A percentile compares a stretch with the other conserved stretches of the same genome.
These are phyloP conservation scores for Chelonia mydas DNA, from an alignment of 2,797 vertebrate species.

Conservation along the genomic window DNA sequence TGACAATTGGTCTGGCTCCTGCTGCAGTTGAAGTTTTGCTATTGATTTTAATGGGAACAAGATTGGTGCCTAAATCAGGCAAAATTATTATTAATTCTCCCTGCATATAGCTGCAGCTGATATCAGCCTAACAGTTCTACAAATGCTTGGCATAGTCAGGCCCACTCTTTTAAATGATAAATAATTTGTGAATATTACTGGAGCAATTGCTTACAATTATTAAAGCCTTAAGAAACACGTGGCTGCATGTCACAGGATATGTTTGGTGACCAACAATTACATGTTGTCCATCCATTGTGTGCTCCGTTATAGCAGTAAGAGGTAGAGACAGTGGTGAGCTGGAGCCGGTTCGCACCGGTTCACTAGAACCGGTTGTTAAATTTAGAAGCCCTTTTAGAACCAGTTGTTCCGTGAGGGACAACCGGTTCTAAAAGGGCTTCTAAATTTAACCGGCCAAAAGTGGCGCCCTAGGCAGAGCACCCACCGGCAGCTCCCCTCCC, in stretches of 20 bases:
- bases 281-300: not conserved
- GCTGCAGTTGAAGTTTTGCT: not conserved
- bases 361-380: too few relatives aligned
- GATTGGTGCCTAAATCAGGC: not conserved
- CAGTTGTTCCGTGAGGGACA: too few relatives aligned
- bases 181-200: not conserved
- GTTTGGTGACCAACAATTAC: not conserved
- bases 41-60: not conserved
- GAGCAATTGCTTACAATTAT: not conserved
- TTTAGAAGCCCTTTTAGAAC: too few relatives aligned
- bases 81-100: not conserved
- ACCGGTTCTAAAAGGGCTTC: too few relatives aligned
- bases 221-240: not conserved
- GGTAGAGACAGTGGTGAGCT: not conserved
- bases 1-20: not conserved
- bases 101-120: not conserved
- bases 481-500: too few relatives aligned
- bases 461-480: too few relatives aligned
- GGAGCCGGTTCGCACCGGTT: too few relatives aligned
- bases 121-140: not conserved
- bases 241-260: not conserved
- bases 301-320: not conserved
- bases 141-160: not conserved
- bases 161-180: too few relatives aligned
- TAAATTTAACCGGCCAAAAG: too few relatives aligned